These are phyloP conservation scores for Nemapogon koenigi DNA, from an alignment of 2,888 invertebrate species.

Conservation along the genomic window DNA sequence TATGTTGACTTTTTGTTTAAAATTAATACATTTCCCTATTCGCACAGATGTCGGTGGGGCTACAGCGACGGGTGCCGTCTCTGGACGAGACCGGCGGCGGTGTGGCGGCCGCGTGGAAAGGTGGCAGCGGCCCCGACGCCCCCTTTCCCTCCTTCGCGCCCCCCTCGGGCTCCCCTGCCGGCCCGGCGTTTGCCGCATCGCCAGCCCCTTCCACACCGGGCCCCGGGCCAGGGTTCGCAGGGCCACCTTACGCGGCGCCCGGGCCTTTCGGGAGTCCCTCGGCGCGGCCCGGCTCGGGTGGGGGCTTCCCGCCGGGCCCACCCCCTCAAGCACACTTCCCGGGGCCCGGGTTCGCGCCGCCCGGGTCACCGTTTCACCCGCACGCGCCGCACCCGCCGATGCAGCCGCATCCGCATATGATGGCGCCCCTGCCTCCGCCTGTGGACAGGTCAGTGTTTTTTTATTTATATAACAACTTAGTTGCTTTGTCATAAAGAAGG, in stretches of 20 bases:
- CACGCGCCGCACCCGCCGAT: conserved; percentile 88
- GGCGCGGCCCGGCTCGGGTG: conserved; percentile 79
- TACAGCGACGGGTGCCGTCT: conserved; percentile 78
- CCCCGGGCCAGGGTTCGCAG: conserved; percentile 49
- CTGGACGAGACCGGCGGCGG: conserved; percentile 57
- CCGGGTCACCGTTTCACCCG: conserved; percentile 81
- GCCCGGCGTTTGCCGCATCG: conserved; percentile 72
- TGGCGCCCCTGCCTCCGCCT: conserved; percentile 72
- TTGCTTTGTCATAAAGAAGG: too few species aligned
- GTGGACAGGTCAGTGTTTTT: conserved; percentile 76
- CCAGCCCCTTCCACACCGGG: conserved; percentile 76
- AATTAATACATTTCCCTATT: not conserved
- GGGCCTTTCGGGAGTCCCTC: conserved; percentile 71
- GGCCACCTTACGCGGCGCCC: conserved; percentile 68
- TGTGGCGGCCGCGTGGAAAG: conserved; percentile 76
- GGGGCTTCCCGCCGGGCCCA: conserved; percentile 82
- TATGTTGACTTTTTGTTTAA: not conserved
- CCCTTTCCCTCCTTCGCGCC: conserved; percentile 80
- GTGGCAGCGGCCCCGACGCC: conserved; percentile 56
- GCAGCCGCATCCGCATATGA: conserved; percentile 70
- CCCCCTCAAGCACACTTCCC: conserved; percentile 70
- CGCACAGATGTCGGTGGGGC: conserved; percentile 76
- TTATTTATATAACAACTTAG: too few species aligned
- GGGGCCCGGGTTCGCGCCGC: conserved; percentile 77
- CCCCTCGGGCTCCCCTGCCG: conserved; percentile 80